A percentile compares a stretch with the other conserved stretches of the same genome.
phyloP scores from a whole-genome alignment of 1,140 invertebrate genomes.

The Pseudomyrmex sp. region DNA sequence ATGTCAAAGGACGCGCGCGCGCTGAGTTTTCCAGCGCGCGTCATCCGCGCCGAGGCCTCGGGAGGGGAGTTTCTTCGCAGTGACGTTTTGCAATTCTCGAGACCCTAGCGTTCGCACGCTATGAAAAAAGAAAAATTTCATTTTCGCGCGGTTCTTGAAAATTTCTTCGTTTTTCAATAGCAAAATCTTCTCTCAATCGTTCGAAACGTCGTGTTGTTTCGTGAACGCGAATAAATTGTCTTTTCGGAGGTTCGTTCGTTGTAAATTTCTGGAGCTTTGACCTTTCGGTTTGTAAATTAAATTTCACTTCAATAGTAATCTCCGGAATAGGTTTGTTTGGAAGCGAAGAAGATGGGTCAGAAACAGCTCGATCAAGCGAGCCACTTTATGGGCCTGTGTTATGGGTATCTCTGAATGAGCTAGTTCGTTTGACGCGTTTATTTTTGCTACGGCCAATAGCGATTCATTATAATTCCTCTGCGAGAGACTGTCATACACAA shows the following conservation, averaged over 20 bases:
- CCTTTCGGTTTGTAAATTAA: not conserved
- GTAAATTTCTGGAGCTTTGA: not conserved
- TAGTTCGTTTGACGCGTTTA: not conserved
- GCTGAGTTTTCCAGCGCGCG: constrained; percentile 36
- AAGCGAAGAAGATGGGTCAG: not conserved
- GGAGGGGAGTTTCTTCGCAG: constrained; percentile 5
- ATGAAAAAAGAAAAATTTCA: no score
- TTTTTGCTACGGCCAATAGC: not conserved
- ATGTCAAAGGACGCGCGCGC: constrained; percentile 16
- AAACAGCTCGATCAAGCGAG: constrained; percentile 1
- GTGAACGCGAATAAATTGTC: no score
- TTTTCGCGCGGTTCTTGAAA: no score
- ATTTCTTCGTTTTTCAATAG: no score
- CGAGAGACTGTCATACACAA: not conserved
- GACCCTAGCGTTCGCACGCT: not conserved
- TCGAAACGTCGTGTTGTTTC: no score
- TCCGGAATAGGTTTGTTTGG: constrained; percentile 17
- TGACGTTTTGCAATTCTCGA: not conserved
- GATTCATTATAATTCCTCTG: constrained; percentile 22
- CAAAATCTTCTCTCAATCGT: no score
- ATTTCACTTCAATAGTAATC: not conserved
- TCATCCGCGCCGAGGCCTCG: constrained; percentile 1
- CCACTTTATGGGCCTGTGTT: not conserved
- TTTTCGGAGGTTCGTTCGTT: no score
- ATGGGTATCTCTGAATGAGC: not conserved